Base-by-base conservation (phyloP, 2,113 vertebrate genomes). In the Tautogolabrus adspersus region DNA sequence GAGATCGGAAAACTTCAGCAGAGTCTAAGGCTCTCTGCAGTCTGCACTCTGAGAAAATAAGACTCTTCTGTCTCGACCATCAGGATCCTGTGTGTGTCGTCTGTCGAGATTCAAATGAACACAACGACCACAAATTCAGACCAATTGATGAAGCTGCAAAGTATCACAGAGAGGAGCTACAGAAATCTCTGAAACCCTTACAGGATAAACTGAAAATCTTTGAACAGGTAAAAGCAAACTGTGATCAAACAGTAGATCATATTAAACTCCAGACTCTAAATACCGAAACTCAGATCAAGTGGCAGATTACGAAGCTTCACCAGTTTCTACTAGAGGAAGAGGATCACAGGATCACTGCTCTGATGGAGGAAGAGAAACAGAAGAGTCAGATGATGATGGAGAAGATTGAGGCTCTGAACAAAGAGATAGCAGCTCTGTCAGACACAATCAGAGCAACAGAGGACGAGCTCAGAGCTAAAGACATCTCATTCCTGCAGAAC, bases 31-130 rank as follows among this genome's bases (percentile, higher is more conserved):
- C 13, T 55, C 10, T 73, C 19, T 81, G 82, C 63, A 30, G 23
- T 47, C 44, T 67, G n/a, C 67, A 84, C 38, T 26, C 16, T 19
- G 72, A 84, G 62, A 80, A 47, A 34, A 52, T 84, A 10, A 60
- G 11, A 30, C 82, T 84, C 30, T 84, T 79, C 66, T 84, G 81
- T 56, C 30, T 71, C 40, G 66, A 84, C 16, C 71, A 79, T 42
- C 47, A 40, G 13, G 23, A 61, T 18, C 75, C 60, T 2, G 70
- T 8, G 8, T 75, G 75, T 19, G 5, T 73, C 10, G 11, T 83
- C 74, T 83, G 81, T 16, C 18, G 58, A 26, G 68, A 77, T 8
- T 83, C 81, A 15, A 59, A 69, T 13, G 18, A 6, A 12, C 81
- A 83, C 66, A 8, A 8, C 1, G 18, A 69, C 2, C 75, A 83